Conservation (phyloP, 2,888 invertebrate genomes). For the Platycheirus rosarum region DNA sequence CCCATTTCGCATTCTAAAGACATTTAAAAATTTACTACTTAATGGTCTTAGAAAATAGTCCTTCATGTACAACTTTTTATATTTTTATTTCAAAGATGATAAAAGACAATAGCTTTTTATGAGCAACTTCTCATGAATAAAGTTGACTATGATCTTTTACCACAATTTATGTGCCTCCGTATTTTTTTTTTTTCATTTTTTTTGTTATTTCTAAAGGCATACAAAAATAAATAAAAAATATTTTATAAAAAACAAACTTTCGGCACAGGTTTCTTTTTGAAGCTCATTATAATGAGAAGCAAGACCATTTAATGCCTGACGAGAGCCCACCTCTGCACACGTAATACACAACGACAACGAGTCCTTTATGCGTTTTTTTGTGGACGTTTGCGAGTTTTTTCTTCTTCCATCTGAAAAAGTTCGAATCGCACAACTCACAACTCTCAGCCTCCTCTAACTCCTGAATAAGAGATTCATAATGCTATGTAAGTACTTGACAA, state of each 20-base stretch:
- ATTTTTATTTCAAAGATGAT: no score
- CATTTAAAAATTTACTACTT: no score
- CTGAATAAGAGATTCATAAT: constrained; percentile 44
- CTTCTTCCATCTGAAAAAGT: constrained; percentile 60
- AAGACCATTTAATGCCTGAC: constrained; percentile 60
- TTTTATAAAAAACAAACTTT: neutral
- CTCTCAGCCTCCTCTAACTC: constrained; percentile 37
- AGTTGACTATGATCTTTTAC: no score
- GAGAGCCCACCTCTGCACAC: no score
- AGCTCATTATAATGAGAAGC: constrained; percentile 48
- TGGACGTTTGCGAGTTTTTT: no score
- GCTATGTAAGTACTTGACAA: constrained; percentile 53
- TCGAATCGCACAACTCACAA: constrained; percentile 56
- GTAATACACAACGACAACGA: no score
- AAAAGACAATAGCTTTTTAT: no score
- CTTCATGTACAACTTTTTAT: no score
- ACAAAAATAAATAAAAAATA: neutral
- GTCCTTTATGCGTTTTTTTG: no score
- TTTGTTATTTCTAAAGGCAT: neutral
- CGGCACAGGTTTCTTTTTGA: neutral
- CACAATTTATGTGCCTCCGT: neutral
- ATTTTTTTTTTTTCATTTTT: neutral
- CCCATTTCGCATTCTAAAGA: no score
- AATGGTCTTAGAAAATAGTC: no score
- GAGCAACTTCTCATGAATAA: no score